Base-by-base conservation (phyloP, 2,113 vertebrate genomes). In the Scomber colias region DNA sequence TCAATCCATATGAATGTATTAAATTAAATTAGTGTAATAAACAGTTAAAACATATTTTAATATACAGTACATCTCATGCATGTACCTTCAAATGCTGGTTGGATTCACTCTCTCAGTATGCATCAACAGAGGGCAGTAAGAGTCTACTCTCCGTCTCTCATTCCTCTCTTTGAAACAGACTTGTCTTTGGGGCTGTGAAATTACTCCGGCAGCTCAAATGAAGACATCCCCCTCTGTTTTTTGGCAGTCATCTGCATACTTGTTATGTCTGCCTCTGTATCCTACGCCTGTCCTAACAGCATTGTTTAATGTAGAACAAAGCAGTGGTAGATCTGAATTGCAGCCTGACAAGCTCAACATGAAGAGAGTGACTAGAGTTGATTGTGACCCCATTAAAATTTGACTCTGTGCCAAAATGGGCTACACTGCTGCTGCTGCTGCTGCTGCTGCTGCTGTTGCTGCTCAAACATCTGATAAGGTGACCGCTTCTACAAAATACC, bases 81-180 rank as follows among this genome's bases (percentile, higher is more conserved):
- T 19, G 49, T 19, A 40, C 9, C 24, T 6, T 12, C 16, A 53
- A 51, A 31, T 21, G 6, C 19, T 21, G 0, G 15, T 11, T 8
- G 11, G 14, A 19, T 19, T 64, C 31, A 30, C n/a, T 16, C 4
- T 79, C 48, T 62, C 46, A 30, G 19, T 44, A 44, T 51, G 4
- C 46, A 54, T 51, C 92, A 89, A 83, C 84, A 93, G 92, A 90
- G 85, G 87, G 89, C 92, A 92, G 82, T 84, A 54, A 79, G 74
- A 54, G 51, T 65, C 69, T 51, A 21, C 55, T 27, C 51, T 65
- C 27, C 44, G 2, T n/a, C 17, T 21, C 30, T 68, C 51, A 5
- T 14, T 27, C 27, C 21, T 17, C 6, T 14, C 51, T 60, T 63
- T 30, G 53, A 76, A 68, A 63, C 69, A 70, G 27, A 61, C 64